Evolutionary conservation across 2,797 vertebrate genomes (phyloP), one percentile per base, ranked within the genome.

Genomic region (Tapirus indicus): DNA sequence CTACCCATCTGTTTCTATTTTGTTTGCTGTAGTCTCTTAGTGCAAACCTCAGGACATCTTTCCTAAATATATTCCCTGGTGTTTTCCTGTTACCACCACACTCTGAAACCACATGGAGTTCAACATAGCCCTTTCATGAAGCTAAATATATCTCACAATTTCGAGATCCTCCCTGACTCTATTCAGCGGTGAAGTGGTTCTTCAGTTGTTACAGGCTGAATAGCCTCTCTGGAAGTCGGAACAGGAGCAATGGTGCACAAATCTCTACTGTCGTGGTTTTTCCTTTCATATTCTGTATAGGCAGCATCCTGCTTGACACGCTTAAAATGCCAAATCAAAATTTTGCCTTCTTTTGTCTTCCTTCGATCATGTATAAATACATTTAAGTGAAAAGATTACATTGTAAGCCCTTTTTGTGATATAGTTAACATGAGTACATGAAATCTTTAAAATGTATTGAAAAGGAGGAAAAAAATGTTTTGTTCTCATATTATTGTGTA

Each of bases 71-170:
- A 69, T 32, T 95, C 79, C 90, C 95, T 82, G 47, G 88, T 62
- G 64, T 92, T 84, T 96, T 93, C 72, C 69, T 95, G 56, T 75
- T 95, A 77, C 49, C 35, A 69, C 56, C 58, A 94, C 32, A 60
- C n/a, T 91, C 69, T 88, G 83, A 93, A 91, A 83, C 23, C 64
- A 96, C 68, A 88, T n/a, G 32, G 4, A 74, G 69, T 64, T 97
- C 78, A 64, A 68, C 27, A 64, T 25, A 79, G 35, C 12, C 56
- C 75, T 96, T 95, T 93, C 72, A 93, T 58, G 87, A 95, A 78
- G 58, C 94, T 97, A 95, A 97, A 93, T 80, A 86, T 88, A 89
- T 79, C 90, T 75, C 86, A 86, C 17, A 89, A 83, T 89, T 88
- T 72, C 52, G 66, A 92, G 87, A 83, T 79, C 47, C 44, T 95